These are phyloP conservation scores for Brachionichthys hirsutus DNA, from an alignment of 2,113 vertebrate genomes.

Conservation along the genomic window DNA sequence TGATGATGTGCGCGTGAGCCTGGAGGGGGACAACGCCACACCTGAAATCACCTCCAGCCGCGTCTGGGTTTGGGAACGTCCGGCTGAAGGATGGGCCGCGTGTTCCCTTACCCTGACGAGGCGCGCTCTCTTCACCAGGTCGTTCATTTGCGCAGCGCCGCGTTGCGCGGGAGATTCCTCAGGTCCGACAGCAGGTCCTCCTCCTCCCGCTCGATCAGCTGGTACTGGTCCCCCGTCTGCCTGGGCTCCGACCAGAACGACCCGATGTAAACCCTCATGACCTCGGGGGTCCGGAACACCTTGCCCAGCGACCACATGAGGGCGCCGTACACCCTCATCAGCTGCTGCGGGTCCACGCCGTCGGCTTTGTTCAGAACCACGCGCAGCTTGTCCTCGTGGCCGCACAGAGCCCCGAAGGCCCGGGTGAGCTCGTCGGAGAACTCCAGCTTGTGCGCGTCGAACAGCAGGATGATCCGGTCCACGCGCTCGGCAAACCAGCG, in stretches of 20 bases:
- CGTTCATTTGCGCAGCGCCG: slow-evolving; percentile 86
- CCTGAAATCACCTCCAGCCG: neutral
- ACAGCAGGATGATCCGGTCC: slow-evolving; percentile 90
- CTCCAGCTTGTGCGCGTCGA: slow-evolving; percentile 91
- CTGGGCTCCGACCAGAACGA: slow-evolving; percentile 91
- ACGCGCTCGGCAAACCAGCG: slow-evolving; percentile 90
- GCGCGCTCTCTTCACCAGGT: slow-evolving; percentile 86
- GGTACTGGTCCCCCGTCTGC: slow-evolving; percentile 81
- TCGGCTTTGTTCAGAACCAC: slow-evolving; percentile 93
- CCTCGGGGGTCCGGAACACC: slow-evolving; percentile 87
- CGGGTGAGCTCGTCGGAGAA: slow-evolving; percentile 90
- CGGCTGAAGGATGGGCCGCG: neutral
- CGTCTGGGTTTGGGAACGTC: neutral
- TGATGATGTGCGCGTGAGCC: slow-evolving; percentile 89
- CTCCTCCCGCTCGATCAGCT: slow-evolving; percentile 88
- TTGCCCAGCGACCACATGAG: slow-evolving; percentile 94
- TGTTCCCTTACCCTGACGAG: slow-evolving; percentile 81
- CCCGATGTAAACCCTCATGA: slow-evolving; percentile 87
- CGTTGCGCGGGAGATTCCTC: slow-evolving; percentile 85
- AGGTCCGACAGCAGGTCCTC: slow-evolving; percentile 87
- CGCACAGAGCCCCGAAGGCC: slow-evolving; percentile 83
- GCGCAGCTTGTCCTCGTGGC: slow-evolving; percentile 90
- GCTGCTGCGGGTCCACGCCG: slow-evolving; percentile 88
- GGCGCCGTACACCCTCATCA: slow-evolving; percentile 90
- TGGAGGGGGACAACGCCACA: slow-evolving; percentile 42